These are phyloP conservation scores for Camponotus fellah DNA, from an alignment of 2,888 invertebrate species.

Conservation along the genomic window DNA sequence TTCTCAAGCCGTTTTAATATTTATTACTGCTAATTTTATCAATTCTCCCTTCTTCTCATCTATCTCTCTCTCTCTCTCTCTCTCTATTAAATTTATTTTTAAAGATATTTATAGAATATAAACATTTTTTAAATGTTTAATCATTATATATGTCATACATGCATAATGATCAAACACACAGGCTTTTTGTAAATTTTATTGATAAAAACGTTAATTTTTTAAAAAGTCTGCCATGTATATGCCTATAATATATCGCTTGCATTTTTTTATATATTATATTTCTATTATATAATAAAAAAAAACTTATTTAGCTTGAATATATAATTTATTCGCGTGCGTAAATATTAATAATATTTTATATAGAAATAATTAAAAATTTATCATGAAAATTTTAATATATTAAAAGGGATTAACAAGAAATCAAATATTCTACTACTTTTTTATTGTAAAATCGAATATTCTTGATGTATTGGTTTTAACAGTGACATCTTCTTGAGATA, in stretches of 20 bases:
- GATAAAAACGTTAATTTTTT: not conserved
- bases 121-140: not conserved
- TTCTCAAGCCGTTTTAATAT: not conserved
- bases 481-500: conserved; percentile 22
- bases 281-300: not conserved
- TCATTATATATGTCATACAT: not conserved
- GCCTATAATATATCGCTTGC: not conserved
- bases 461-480: not conserved
- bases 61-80: not conserved
- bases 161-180: not conserved
- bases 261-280: not conserved
- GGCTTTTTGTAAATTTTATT: not conserved
- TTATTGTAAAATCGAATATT: conserved; percentile 7
- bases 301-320: not conserved
- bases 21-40: not conserved
- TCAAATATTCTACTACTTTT: not conserved
- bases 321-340: not conserved
- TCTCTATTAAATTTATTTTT: not conserved
- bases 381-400: not conserved
- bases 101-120: not conserved
- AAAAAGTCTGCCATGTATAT: not conserved
- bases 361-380: not conserved
- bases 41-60: not conserved
- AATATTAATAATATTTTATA: conserved; percentile 10
- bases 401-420: not conserved